Base-by-base conservation (phyloP, 2,797 vertebrate genomes). In the Sebastes taczanowskii region DNA sequence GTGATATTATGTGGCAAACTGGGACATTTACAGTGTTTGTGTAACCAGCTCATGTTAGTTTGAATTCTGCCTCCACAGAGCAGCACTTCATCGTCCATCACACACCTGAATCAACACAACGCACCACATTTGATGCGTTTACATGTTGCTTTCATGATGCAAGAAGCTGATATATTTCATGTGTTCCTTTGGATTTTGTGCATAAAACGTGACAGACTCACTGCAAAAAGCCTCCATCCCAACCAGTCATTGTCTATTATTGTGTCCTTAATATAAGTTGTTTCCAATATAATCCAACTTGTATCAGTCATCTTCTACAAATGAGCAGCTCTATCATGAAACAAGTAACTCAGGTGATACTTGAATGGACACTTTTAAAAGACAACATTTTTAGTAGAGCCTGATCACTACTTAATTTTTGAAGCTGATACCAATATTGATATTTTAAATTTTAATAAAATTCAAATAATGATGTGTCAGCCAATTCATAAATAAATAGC, bases 1-100 rank as follows among this genome's bases (percentile, higher is more conserved):
- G 23, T 23, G 23, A 23, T 23, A 23, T 23, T 23, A 68, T 49
- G 49, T 58, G 30, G 70, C 56, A 70, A 74, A 71, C 32, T 56
- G 32, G 11, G 56, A 72, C 62, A 59, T 76, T 72, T 46, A 66
- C 71, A 75, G 74, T 38, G 69, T 84, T 78, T 64, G 65, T 73
- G 78, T 32, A 25, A 71, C 5, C n/a, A 32, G 74, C 20, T n/a
- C 13, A 29, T 35, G 42, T 38, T 2, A 3, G 32, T 69, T 77
- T 55, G 16, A 29, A 27, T 22, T 7, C 35, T 58, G 64, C 38
- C 8, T 52, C 49, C 14, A 25, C 61, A 70, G 18, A 72, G 62
- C 29, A 56, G 34, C 9, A 5, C 52, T 42, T 32, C 11, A 18
- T 38, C 42, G 11, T 38, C 23, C 4, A 1, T 22, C 4, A 52